A percentile compares a stretch with the other conserved stretches of the same genome.
phyloP scores from a whole-genome alignment of 2,797 vertebrate genomes.

The Bovichtus diacanthus region DNA sequence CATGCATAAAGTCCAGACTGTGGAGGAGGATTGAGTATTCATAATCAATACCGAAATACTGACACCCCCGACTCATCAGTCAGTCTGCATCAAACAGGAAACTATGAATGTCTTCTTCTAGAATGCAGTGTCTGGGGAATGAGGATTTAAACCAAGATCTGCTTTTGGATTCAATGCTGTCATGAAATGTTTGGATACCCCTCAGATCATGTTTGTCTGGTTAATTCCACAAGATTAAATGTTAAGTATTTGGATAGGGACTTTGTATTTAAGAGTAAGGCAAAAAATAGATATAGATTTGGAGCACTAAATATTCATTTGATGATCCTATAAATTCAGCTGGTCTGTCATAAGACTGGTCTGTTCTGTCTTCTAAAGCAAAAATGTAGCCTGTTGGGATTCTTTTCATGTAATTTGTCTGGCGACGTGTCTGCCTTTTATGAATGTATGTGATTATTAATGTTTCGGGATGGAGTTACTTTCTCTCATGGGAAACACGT shows the following conservation, averaged over 20 bases:
- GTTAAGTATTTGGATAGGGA: slow-evolving; percentile 39
- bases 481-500: slow-evolving; percentile 61
- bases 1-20: slow-evolving; percentile 69
- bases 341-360: slow-evolving; percentile 28
- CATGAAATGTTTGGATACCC: slow-evolving; percentile 42
- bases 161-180: slow-evolving; percentile 40
- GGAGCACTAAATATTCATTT: slow-evolving; percentile 31
- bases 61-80: slow-evolving; percentile 51
- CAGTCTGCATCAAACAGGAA: slow-evolving; percentile 52
- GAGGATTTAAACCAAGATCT: slow-evolving; percentile 52
- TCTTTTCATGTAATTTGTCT: slow-evolving; percentile 57
- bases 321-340: slow-evolving; percentile 34
- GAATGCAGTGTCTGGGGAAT: slow-evolving; percentile 27
- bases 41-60: slow-evolving; percentile 71
- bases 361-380: slow-evolving; percentile 26
- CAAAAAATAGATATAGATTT: slow-evolving; percentile 42
- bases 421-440: slow-evolving; percentile 39
- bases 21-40: slow-evolving; percentile 61
- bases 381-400: slow-evolving; percentile 39
- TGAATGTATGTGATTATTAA: slow-evolving; percentile 62
- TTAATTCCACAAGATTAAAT: slow-evolving; percentile 50
- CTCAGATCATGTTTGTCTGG: slow-evolving; percentile 55
- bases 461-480: slow-evolving; percentile 59
- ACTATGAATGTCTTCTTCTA: slow-evolving; percentile 50
- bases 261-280: slow-evolving; percentile 34